These are phyloP conservation scores for Tangara arthus DNA, from an alignment of 2,797 vertebrate species.

Conservation along the genomic window DNA sequence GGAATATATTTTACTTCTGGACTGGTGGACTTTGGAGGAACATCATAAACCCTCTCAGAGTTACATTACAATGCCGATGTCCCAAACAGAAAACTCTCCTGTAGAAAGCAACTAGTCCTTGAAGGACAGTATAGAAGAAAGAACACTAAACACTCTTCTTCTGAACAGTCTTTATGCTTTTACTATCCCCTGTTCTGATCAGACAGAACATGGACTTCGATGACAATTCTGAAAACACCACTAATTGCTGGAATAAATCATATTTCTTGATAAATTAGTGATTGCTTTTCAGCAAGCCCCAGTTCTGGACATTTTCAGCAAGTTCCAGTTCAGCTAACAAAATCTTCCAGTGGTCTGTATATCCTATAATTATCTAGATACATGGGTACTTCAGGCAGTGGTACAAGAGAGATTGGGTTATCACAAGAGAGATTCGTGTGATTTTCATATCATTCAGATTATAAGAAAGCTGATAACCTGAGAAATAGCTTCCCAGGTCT, in stretches of 20 bases:
- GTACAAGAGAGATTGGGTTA: background rate
- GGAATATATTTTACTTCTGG: background rate
- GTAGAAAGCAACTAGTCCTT: background rate
- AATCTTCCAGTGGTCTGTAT: background rate
- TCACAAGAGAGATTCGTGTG: background rate
- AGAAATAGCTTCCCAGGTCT: background rate
- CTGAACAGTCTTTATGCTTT: background rate
- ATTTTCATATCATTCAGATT: background rate
- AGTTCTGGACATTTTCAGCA: background rate
- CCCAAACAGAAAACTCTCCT: background rate
- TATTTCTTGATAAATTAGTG: background rate
- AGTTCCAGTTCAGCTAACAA: background rate
- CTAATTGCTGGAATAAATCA: background rate
- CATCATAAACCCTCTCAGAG: background rate
- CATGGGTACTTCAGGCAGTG: background rate
- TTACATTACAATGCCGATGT: background rate
- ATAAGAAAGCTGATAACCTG: background rate
- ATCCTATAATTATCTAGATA: background rate
- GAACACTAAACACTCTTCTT: background rate
- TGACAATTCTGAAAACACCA: background rate
- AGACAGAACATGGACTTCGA: background rate
- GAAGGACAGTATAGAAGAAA: background rate
- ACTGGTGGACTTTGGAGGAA: background rate
- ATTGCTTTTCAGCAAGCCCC: background rate
- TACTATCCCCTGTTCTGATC: background rate